These are phyloP conservation scores for Uromys caudimaculatus DNA, from an alignment of 2,797 vertebrate genomes.

Conservation along the genomic window DNA sequence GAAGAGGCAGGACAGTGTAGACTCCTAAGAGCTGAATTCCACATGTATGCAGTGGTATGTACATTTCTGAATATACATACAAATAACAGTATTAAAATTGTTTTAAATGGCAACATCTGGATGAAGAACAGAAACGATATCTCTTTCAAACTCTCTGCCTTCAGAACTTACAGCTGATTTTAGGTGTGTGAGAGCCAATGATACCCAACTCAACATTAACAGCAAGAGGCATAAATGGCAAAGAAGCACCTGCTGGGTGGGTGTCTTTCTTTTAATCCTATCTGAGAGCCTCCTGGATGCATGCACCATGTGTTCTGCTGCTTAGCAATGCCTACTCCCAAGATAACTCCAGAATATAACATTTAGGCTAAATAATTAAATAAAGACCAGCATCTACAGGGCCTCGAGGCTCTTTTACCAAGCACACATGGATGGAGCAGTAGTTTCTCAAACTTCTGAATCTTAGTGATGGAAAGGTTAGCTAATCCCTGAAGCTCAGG, in stretches of 20 bases:
- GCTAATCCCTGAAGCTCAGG: slow-evolving; percentile 14
- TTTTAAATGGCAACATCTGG: neutral
- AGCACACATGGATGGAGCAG: neutral
- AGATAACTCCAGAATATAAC: slow-evolving; percentile 33
- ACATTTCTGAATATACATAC: neutral
- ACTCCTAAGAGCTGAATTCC: neutral
- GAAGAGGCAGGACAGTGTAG: neutral
- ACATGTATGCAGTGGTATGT: neutral
- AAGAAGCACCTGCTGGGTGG: neutral
- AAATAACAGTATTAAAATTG: neutral
- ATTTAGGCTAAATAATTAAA: slow-evolving; percentile 58
- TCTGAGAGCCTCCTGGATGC: neutral
- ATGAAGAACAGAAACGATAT: neutral
- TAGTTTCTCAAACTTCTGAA: slow-evolving; percentile 30
- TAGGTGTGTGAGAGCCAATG: neutral
- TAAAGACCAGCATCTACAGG: neutral
- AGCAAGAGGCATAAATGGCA: neutral
- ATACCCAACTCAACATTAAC: neutral
- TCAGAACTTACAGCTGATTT: neutral
- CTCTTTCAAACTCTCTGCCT: neutral
- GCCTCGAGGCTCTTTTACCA: neutral
- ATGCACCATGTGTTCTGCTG: neutral
- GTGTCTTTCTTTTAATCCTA: neutral
- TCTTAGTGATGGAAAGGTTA: slow-evolving; percentile 1
- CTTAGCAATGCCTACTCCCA: neutral